A percentile compares a stretch with the other conserved stretches of the same genome.
Evolutionary conservation across 2,797 vertebrate genomes (phyloP).

Genomic region (Sternotherus odoratus): DNA sequence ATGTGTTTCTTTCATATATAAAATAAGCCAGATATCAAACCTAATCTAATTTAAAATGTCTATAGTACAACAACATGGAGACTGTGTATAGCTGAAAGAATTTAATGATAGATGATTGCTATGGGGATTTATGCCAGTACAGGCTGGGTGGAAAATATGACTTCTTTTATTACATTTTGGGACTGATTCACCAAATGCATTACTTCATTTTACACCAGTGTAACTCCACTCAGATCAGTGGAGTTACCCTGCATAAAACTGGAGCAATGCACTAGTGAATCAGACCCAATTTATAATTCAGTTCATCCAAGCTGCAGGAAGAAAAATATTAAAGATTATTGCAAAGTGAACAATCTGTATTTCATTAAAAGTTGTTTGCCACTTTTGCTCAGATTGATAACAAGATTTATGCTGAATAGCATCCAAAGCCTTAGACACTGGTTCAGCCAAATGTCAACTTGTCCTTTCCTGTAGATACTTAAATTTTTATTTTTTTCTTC

Average conservation of each 20-base stretch:
- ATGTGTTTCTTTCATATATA: not conserved
- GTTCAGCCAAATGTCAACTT: slow-evolving; percentile 38
- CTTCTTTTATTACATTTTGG: not conserved
- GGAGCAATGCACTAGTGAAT: not conserved
- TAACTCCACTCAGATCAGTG: not conserved
- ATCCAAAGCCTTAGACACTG: not conserved
- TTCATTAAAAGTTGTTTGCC: not conserved
- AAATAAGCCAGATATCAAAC: not conserved
- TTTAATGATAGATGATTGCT: not conserved
- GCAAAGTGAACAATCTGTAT: slow-evolving; percentile 37
- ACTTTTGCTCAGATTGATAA: slow-evolving; percentile 8
- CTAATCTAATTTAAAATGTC: not conserved
- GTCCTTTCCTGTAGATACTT: not conserved
- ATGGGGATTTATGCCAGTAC: not conserved
- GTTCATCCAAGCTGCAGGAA: not conserved
- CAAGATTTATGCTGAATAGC: not conserved
- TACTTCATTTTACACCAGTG: not conserved
- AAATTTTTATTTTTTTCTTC: not conserved
- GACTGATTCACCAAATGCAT: not conserved
- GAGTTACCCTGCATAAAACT: not conserved
- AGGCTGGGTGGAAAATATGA: not conserved
- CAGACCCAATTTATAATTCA: not conserved
- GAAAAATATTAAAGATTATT: not conserved
- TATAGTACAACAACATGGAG: not conserved
- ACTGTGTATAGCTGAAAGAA: not conserved